Evolutionary conservation across 1,140 invertebrate species (phyloP), one percentile per base, ranked within the genome.

Genomic region (Phymastichus coffea): DNA sequence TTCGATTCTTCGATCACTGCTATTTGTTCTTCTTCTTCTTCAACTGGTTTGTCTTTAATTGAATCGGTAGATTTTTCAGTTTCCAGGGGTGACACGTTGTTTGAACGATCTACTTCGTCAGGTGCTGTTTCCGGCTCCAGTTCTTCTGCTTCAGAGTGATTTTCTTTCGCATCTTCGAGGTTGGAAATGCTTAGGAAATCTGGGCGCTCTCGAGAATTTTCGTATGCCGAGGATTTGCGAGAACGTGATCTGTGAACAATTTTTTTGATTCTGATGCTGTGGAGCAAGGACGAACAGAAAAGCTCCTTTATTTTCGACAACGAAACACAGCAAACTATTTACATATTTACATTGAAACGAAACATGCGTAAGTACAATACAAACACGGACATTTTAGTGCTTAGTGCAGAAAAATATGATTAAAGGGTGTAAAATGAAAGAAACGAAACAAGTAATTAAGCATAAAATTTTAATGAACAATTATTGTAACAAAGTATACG

Each of bases 111-210:
- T 3, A 62, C 25, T 43, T 68, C 28, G 14, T 65, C 52, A 7
- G 62, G 25, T 63, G 48, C 52, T 25, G 51, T 53, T 14, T 67
- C 58, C 1, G 66, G 55, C 14, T 64, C 61, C 0, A 60, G 51
- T 35, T 71, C 61, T 33, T 68, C 57, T 49, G 68, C 56, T 63
- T 71, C 66, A 30, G 35, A 64, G 19, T 67, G 63, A 43, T 74
- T 63, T 46, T 71, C 72, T 30, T 69, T 72, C 26, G 73, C 73
- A 17, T 79, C 75, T 46, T 73, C 76, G 7, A 71, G 74, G 48
- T 79, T n/a, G n/a, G n/a, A 77, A 57, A 84, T 70, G 26, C 78
- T 80, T 22, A 83, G 63, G 4, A 81, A 82, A 52, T 77, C 79
- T 10, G 81, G 81, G 48, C 82, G 80, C 70, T 83, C 80, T 33